Evolutionary conservation across 2,888 invertebrate genomes (phyloP), one percentile per base, ranked within the genome.

Genomic region (Eubasilissa splendida): DNA sequence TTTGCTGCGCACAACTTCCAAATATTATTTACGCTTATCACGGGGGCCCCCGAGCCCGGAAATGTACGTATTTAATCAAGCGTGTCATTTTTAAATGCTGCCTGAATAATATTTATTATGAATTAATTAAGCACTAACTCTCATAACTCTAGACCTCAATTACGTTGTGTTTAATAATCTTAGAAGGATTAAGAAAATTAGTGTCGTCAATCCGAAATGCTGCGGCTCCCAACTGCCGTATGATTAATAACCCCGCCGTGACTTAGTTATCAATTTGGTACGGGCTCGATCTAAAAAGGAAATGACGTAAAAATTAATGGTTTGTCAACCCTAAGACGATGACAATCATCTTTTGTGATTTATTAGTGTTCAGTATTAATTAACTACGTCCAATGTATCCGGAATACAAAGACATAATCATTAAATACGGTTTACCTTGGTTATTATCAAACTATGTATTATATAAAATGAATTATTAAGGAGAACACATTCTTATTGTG

Each of bases 271-370:
- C 71, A 73, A 58, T 56, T 73, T 42, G 42, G 42, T 42, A 7
- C 71, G 14, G 42, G 56, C 31, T n/a, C 56, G 56, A 73, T 73
- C 71, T n/a, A 56, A 5, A 58, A 58, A 56, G 56, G 22, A 58
- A 56, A 73, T 56, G 56, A 73, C 14, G 53, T 70, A 53, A 70
- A 70, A 56, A 73, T 73, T 73, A 73, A 73, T 73, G 71, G 71
- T 58, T 73, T 73, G 71, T 73, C 71, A 73, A 73, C 71, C 56
- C 71, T 42, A 73, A 73, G 71, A 73, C 33, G 71, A 73, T 73
- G 71, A 73, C 71, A 31, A 73, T 33, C 71, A 73, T 2, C 22
- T 73, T 73, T 73, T 31, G 70, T 73, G 71, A 73, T 73, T 73
- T 58, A 56, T 73, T 73, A 56, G 58, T 12, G 68, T 50, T 56